Conservation (phyloP, 1,140 invertebrate species). For the Drosophila mauritiana region DNA sequence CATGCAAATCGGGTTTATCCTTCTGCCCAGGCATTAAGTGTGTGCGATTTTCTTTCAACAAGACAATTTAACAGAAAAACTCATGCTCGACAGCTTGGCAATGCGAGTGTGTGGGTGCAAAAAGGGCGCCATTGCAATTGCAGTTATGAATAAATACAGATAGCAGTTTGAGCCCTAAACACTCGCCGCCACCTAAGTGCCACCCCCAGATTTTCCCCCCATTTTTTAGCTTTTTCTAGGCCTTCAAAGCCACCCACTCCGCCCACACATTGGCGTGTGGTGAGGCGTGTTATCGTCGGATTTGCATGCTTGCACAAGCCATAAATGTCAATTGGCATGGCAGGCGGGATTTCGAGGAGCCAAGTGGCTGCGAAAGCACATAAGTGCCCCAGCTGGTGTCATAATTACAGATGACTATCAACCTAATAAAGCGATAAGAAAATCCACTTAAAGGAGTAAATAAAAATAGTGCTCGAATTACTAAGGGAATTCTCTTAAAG, state of each 20-base stretch:
- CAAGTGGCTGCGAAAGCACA: conserved; percentile 23
- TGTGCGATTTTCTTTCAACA: conserved; percentile 78
- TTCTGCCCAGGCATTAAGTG: conserved; percentile 65
- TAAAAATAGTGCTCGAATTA: neutral
- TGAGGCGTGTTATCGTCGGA: conserved; percentile 70
- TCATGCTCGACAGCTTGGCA: conserved; percentile 73
- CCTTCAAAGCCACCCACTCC: neutral
- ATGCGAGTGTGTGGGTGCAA: conserved; percentile 33
- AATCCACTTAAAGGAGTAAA: conserved; percentile 9
- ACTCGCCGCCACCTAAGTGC: conserved; percentile 15
- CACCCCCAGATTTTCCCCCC: neutral
- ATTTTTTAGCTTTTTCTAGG: conserved; percentile 15
- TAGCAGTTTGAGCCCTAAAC: conserved; percentile 30
- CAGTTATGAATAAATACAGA: conserved; percentile 77
- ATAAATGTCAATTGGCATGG: conserved; percentile 76
- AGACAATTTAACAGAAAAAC: conserved; percentile 79
- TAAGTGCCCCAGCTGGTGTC: conserved; percentile 39
- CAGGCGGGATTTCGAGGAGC: conserved; percentile 19
- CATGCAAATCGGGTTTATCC: conserved; percentile 73
- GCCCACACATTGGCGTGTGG: conserved; percentile 47
- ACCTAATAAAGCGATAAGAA: conserved; percentile 29
- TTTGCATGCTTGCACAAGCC: conserved; percentile 75
- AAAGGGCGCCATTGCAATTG: conserved; percentile 30
- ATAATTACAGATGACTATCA: conserved; percentile 60
- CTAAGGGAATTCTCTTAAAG: neutral